Evolutionary conservation across 2,797 vertebrate genomes (phyloP), one percentile per base, ranked within the genome.

Genomic region (Kryptopterus vitreolus): DNA sequence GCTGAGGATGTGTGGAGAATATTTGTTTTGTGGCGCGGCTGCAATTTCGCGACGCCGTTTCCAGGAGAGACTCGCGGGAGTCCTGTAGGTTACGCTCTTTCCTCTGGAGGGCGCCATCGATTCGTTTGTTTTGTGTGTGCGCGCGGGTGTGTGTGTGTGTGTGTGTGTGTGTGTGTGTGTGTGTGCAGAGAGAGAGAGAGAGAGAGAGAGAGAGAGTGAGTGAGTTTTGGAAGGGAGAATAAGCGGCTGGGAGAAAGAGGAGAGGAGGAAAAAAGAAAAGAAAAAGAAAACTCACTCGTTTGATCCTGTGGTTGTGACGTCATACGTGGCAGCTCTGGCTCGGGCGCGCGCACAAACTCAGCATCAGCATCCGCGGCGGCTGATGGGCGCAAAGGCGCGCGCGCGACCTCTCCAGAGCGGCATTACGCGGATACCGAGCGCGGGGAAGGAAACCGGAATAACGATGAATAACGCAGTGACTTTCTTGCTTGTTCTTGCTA

Each of bases 61-160:
- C 38, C 7, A 43, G 10, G 6, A 43, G 7, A 6, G 38, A 10
- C 38, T 7, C 10, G n/a, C n/a, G n/a, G 0, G 38, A 7, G 38
- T 43, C 7, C 38, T 43, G 38, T 43, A 43, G 38, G 38, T 43
- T 62, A 33, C 46, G n/a, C 24, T 1, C 11, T 24, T 53, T 91
- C 92, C 83, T 92, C 8, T 88, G 91, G 92, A 73, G 61, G 91
- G 90, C 92, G 92, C 90, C 80, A 88, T 89, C 85, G 88, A 82
- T 85, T 78, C 86, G 87, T 87, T 83, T 52, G 85, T 90, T 61
- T 79, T 35, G 53, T 59, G 68, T 2, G 31, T 15, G 38, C 3
- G 38, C 16, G 66, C 26, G 66, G 24, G 65, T 16, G 65, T 29
- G 66, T 48, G 66, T 7, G 69, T 15, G 50, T 8, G 69, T 33